phyloP scores from a whole-genome alignment of 2,888 invertebrate species.

The Apotomis turbidana region DNA sequence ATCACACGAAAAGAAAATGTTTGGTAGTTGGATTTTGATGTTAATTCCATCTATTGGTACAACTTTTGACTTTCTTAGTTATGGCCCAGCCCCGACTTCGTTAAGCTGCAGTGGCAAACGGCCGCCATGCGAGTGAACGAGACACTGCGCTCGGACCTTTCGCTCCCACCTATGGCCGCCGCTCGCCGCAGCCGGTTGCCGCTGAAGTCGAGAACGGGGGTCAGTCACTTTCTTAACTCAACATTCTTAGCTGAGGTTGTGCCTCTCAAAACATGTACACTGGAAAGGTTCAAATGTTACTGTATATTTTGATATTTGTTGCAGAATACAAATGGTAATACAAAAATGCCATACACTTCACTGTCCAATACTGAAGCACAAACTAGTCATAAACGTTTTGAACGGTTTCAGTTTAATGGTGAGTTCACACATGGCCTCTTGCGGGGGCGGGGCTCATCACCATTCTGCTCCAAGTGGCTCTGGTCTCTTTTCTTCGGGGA shows the following conservation, averaged over 20 bases:
- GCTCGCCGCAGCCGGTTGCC: no score
- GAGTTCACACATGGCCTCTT: constrained; percentile 85
- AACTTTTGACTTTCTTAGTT: no score
- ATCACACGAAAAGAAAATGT: no score
- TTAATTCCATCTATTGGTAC: no score
- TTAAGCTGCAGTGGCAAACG: no score
- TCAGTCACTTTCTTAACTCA: no score
- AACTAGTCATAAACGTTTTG: constrained; percentile 48
- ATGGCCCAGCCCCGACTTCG: no score
- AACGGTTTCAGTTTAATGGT: constrained; percentile 66
- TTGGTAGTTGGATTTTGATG: no score
- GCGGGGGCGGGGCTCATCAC: constrained; percentile 82
- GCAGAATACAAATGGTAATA: constrained; percentile 64
- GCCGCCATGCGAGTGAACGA: no score
- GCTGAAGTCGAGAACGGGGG: no score
- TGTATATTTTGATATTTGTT: constrained; percentile 61
- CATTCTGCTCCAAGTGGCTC: constrained; percentile 81
- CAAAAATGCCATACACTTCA: constrained; percentile 70
- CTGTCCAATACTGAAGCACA: constrained; percentile 72
- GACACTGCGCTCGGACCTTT: no score
- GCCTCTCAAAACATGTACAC: constrained; percentile 55
- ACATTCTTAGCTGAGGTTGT: constrained; percentile 9
- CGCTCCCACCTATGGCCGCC: no score
- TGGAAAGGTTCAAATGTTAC: constrained; percentile 51
- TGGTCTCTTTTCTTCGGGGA: constrained; percentile 86